Evolutionary conservation across 2,797 vertebrate genomes (phyloP), one percentile per base, ranked within the genome.

Genomic region (Periparus ater): DNA sequence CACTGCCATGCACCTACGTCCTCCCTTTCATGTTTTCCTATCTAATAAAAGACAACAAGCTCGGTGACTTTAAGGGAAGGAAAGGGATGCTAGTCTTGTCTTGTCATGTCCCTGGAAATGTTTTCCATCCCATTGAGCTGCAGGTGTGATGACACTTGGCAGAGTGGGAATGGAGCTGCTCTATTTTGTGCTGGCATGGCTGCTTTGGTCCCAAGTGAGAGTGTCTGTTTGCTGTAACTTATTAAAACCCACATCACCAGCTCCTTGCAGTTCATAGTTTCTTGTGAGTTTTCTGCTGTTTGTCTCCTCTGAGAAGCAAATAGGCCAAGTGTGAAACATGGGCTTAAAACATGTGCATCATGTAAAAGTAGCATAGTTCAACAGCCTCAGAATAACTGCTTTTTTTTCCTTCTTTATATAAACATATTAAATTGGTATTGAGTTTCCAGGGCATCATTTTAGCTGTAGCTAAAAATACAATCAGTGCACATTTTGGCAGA

Each of bases 401-500:
- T 25, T 3, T 36, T 44, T 63, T 10, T 27, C 4, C 5, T 45
- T 32, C 29, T 75, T 78, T 80, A 53, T 77, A 18, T 53, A 91
- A 91, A 86, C 8, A 23, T 84, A 75, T 32, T 53, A 90, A 82
- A 91, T 60, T 91, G 85, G 29, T 73, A 58, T 80, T 87, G 50
- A 58, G 60, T 85, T 95, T 96, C 70, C 62, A 95, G 87, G 45
- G 30, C 23, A 88, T 57, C 83, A 60, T 86, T 68, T 97, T 94
- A 91, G 83, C 62, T 11, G 3, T 62, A 91, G 90, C 92, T 96
- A 94, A 96, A 97, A 95, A 81, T 83, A 92, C 71, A 92, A 89
- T 88, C 73, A 36, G 7, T 6, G 22, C 53, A 54, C 70, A 44
- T 94, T 96, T 96, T 91, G 87, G 76, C 89, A 88, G 89, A 95